Evolutionary conservation across 2,113 vertebrate species (phyloP).

Genomic region (Melozone crissalis): DNA sequence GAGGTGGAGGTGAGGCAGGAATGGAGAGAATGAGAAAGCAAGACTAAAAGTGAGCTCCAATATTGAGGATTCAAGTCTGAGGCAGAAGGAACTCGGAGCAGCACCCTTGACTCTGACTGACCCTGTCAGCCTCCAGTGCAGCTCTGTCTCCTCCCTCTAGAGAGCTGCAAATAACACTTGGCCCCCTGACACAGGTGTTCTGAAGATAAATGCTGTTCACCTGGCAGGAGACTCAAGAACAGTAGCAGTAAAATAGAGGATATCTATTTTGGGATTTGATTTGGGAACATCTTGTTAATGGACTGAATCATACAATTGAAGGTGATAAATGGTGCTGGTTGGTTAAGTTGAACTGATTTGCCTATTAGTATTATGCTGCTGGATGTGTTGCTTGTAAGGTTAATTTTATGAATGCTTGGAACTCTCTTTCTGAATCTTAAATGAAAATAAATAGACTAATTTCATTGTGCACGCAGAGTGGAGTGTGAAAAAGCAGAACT

Average conservation of each 20-base stretch:
- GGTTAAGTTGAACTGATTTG: not conserved
- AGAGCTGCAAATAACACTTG: not conserved
- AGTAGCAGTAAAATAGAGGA: not conserved
- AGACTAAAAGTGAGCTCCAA: not conserved
- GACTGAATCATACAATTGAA: not conserved
- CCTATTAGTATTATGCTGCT: conserved; percentile 1
- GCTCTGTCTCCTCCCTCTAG: not conserved
- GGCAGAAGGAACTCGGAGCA: not conserved
- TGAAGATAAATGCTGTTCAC: not conserved
- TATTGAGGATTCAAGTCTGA: not conserved
- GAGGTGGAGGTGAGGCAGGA: not conserved
- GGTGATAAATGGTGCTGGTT: not conserved
- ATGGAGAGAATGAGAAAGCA: not conserved
- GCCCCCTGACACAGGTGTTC: not conserved
- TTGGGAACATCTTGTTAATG: not conserved
- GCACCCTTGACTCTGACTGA: not conserved
- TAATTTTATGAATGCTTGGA: not conserved
- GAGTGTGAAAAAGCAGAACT: not conserved
- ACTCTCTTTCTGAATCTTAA: conserved; percentile 4
- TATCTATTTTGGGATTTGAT: not conserved
- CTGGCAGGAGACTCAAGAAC: not conserved
- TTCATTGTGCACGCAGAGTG: not conserved
- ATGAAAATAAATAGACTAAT: conserved; percentile 19
- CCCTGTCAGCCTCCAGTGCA: not conserved
- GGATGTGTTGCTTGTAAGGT: not conserved